Percentiles rank a stretch among this genome's conserved stretches.
phyloP scores from a whole-genome alignment of 2,888 invertebrate genomes.

The Conus canariensis region DNA sequence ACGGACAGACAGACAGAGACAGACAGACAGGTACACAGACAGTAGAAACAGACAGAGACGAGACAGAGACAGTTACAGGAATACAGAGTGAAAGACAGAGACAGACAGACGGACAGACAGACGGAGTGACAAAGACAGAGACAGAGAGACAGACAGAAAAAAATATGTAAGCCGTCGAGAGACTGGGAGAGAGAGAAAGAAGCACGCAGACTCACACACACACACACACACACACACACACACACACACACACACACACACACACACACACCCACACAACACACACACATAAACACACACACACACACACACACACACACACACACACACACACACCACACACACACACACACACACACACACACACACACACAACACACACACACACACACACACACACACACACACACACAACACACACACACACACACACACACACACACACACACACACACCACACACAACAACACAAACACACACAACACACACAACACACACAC shows the following conservation, averaged over 20 bases:
- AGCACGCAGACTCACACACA: too few species aligned
- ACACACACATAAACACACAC: too few species aligned
- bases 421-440: not conserved
- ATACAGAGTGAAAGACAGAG: not conserved
- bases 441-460: not conserved
- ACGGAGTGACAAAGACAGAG: not conserved
- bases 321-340: not conserved
- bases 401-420: not conserved
- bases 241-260: too few species aligned
- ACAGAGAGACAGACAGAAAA: not conserved
- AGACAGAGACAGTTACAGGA: not conserved
- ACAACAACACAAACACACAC: not conserved
- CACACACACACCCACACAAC: too few species aligned
- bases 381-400: too few species aligned
- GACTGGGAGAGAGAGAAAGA: too few species aligned
- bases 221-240: too few species aligned
- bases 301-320: constrained; percentile 4
- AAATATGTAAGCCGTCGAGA: too few species aligned
- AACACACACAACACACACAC: not conserved
- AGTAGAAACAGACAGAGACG: not conserved
- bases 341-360: constrained; percentile 18
- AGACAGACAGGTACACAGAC: too few species aligned
- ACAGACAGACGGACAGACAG: not conserved
- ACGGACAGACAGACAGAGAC: too few species aligned
- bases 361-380: not conserved